Conservation (phyloP, 2,888 invertebrate genomes). For the Globia sparganii region DNA sequence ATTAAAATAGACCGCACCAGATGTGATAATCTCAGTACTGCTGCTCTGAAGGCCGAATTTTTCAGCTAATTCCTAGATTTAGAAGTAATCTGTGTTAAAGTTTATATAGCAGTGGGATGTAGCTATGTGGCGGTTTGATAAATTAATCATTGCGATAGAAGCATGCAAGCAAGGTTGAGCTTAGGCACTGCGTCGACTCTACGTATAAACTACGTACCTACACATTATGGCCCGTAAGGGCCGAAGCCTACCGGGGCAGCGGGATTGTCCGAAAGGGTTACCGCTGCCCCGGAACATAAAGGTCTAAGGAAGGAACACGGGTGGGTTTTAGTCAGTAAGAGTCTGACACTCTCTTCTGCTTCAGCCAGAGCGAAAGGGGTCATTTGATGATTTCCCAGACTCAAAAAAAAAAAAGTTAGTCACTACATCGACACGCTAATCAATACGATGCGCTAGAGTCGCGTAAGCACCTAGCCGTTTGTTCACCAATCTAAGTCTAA, state of each 20-base stretch:
- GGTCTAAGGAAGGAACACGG: too few species aligned
- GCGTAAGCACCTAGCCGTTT: background rate
- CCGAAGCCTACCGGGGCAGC: too few species aligned
- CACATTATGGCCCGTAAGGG: too few species aligned
- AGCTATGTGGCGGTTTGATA: too few species aligned
- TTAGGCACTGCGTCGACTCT: background rate
- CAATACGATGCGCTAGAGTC: background rate
- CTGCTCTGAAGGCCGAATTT: slow-evolving; percentile 31
- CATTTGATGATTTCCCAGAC: too few species aligned
- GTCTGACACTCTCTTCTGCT: too few species aligned
- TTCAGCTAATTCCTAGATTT: slow-evolving; percentile 31
- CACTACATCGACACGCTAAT: background rate
- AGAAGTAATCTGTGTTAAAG: background rate
- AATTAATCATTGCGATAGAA: background rate
- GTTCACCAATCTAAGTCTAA: background rate
- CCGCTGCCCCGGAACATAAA: too few species aligned
- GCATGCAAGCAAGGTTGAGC: too few species aligned
- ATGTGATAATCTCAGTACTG: slow-evolving; percentile 15
- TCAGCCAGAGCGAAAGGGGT: too few species aligned
- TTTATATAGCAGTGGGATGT: background rate
- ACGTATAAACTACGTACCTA: background rate
- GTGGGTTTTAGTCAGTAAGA: too few species aligned
- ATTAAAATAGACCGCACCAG: slow-evolving; percentile 43
- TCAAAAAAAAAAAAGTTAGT: too few species aligned
- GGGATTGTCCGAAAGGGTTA: too few species aligned